Base-by-base conservation (phyloP, 2,888 invertebrate species). In the Philhelius pedissequus region DNA sequence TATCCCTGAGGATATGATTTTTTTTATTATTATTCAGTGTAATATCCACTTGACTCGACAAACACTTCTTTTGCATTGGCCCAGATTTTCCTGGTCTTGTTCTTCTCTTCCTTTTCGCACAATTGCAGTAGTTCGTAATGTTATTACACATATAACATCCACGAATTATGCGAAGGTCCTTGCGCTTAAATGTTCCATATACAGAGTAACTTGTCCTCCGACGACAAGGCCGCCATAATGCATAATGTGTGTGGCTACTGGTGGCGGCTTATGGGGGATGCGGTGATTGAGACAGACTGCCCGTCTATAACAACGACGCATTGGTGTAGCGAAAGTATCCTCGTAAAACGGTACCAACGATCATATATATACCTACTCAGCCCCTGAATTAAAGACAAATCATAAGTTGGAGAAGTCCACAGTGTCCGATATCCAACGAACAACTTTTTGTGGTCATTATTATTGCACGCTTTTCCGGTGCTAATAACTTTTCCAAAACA, bases 401-500 rank as follows among this genome's bases (percentile, higher is more conserved):
- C 1, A 9, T 1, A 50, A 40, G 38, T 62, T 22, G 25, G 25
- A 54, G 30, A 11, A 62, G 43, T 7, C 40, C n/a, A 54, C n/a
- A 35, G 27, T 56, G 50, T 43, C 40, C 25, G 6, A 64, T 32
- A 30, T 30, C 13, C 13, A 18, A 9, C 66, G 80, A 71, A 60
- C n/a, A 84, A 75, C 79, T 84, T 81, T 81, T 68, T 64, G 73
- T 58, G 86, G 81, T 86, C 86, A 86, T 77, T 81, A 86, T 73
- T 81, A 81, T 81, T 81, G 81, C 86, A 76, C 77, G 81, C 81
- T 69, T 76, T 71, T 81, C 81, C 69, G 66, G 66, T 73, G 81
- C 81, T 86, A 86, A 86, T 86, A 86, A 86, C 86, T 86, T 81
- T 86, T 60, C 75, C 62, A 62, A 86, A 81, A 76, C 76, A 76